A percentile compares a stretch with the other conserved stretches of the same genome.
Conservation (phyloP, 1,140 invertebrate species). For the Eufriesea mexicana region DNA sequence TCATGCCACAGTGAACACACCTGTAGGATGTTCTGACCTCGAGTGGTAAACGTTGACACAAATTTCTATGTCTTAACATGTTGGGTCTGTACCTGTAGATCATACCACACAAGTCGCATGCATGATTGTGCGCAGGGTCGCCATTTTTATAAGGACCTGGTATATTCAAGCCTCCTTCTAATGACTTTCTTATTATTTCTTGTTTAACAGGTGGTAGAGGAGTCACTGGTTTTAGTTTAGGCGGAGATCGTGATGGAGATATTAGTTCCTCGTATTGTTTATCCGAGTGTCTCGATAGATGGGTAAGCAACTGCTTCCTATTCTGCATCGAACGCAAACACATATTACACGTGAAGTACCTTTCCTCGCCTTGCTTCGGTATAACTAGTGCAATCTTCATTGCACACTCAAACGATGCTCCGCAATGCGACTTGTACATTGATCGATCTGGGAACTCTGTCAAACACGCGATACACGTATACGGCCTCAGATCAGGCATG, state of each 20-base stretch:
- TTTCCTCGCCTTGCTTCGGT: constrained; percentile 76
- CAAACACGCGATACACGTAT: constrained; percentile 79
- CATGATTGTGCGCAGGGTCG: constrained; percentile 77
- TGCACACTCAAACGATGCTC: constrained; percentile 79
- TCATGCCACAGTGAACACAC: constrained; percentile 77
- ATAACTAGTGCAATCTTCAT: constrained; percentile 80
- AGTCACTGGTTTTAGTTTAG: constrained; percentile 66
- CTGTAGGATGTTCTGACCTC: constrained; percentile 72
- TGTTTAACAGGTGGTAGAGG: constrained; percentile 23
- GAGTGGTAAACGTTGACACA: constrained; percentile 68
- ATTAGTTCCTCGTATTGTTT: constrained; percentile 72
- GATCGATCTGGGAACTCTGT: constrained; percentile 77
- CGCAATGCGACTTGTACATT: constrained; percentile 78
- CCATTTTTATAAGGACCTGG: constrained; percentile 75
- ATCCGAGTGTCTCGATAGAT: constrained; percentile 75
- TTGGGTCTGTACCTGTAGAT: constrained; percentile 79
- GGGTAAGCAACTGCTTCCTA: constrained; percentile 75
- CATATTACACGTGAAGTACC: constrained; percentile 81
- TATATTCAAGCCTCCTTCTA: not conserved
- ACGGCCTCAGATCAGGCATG: constrained; percentile 76
- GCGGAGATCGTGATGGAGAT: constrained; percentile 52
- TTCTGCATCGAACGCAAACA: constrained; percentile 74
- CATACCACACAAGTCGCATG: constrained; percentile 79
- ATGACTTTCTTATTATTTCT: not conserved
- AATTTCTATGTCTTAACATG: constrained; percentile 74